Conservation (phyloP, 2,888 invertebrate genomes). For the Amaurobius ferox region DNA sequence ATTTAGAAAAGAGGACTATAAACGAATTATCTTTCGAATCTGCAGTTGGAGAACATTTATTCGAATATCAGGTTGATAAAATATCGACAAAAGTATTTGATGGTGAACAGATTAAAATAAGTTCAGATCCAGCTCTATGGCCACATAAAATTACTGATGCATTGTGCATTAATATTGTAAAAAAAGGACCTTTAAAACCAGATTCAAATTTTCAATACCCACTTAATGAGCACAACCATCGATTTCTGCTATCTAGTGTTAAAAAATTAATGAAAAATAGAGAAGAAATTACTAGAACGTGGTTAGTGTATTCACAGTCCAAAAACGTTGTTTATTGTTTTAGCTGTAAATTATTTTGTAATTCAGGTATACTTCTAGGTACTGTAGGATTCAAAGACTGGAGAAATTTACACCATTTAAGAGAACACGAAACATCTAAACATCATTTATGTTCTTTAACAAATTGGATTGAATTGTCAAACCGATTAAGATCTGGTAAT, state of each 20-base stretch:
- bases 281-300: background rate
- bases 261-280: background rate
- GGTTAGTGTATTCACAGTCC: background rate
- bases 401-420: conserved; percentile 13
- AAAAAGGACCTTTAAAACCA: too few relatives aligned
- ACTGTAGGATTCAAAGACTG: conserved; percentile 4
- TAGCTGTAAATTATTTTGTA: background rate
- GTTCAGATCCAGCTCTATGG: too few relatives aligned
- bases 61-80: too few relatives aligned
- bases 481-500: background rate
- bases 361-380: background rate
- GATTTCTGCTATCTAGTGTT: background rate
- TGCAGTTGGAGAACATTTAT: too few relatives aligned
- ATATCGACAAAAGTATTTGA: too few relatives aligned
- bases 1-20: too few relatives aligned
- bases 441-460: background rate
- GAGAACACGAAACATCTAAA: conserved; percentile 11
- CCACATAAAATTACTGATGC: too few relatives aligned
- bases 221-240: too few relatives aligned
- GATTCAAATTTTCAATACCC: too few relatives aligned
- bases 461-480: background rate
- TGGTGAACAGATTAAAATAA: too few relatives aligned
- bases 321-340: background rate
- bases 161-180: too few relatives aligned
- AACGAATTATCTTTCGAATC: too few relatives aligned